Conservation (phyloP, 1,140 invertebrate species). For the Cardiocondyla obscurior region DNA sequence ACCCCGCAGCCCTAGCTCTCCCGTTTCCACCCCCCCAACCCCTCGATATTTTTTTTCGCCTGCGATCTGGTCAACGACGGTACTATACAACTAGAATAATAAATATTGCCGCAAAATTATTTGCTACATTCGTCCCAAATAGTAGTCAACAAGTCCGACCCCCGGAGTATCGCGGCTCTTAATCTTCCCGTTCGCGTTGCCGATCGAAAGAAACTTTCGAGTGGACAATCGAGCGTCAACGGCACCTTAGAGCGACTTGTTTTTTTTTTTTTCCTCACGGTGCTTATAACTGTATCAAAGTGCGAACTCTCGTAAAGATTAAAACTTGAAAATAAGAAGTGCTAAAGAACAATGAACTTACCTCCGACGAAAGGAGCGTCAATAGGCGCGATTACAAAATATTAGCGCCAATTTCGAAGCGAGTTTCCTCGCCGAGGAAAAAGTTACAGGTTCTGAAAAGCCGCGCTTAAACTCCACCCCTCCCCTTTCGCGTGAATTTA, state of each 20-base stretch:
- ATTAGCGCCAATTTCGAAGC: neutral
- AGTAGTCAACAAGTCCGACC: slow-evolving; percentile 71
- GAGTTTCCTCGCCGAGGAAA: neutral
- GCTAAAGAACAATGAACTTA: neutral
- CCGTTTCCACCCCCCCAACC: slow-evolving; percentile 12
- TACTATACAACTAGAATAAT: slow-evolving; percentile 75
- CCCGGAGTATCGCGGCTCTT: slow-evolving; percentile 58
- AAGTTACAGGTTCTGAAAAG: neutral
- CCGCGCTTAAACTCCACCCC: neutral
- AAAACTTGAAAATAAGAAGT: neutral
- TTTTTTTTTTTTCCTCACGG: too few relatives aligned
- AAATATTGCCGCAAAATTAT: slow-evolving; percentile 79
- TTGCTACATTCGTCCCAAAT: slow-evolving; percentile 76
- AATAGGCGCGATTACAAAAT: neutral
- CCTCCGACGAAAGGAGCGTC: neutral
- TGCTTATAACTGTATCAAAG: neutral
- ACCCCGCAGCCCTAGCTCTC: neutral
- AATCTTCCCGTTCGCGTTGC: neutral
- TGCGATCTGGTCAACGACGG: slow-evolving; percentile 58
- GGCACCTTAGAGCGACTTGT: neutral
- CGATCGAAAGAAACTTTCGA: neutral
- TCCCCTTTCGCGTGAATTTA: neutral
- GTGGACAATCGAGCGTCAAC: slow-evolving; percentile 11
- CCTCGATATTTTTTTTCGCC: slow-evolving; percentile 9
- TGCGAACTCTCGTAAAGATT: neutral